Base-by-base conservation (phyloP, 35 echinoderm and acorn worm species). In the Chiridota heheva region DNA sequence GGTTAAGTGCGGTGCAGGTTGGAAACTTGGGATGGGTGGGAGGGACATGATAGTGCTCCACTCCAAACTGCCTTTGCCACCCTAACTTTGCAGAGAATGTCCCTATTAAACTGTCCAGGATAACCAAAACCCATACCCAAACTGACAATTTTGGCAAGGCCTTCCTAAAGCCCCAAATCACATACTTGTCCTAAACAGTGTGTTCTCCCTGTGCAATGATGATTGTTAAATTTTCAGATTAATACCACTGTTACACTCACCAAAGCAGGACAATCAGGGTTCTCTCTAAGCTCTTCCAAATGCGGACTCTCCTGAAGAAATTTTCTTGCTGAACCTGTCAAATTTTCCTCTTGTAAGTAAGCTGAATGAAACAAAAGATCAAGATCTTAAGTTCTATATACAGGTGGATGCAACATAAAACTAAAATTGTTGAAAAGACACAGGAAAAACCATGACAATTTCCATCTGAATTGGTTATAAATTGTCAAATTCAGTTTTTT, bases 241-340 rank as follows among this genome's bases (percentile, higher is more conserved):
- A 2, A 36, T 2, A 18, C 27, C 18, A 18, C 28, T 27, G 43
- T 36, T 37, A 61, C 31, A 35, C 89, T 86, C 82, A 92, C 90
- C 83, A 81, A 68, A 32, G 81, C 57, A 42, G 51, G 63, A 17
- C 77, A 53, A 32, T 33, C 47, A 55, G 90, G 83, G 49, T 87
- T 69, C 26, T 47, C 24, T 59, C 90, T 58, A 33, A 92, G 22
- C n/a, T 92, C 90, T 20, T 87, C 67, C 17, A 92, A 60, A 44
- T 92, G 76, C 28, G 90, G 90, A 72, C 90, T 92, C 57, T 92
- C 90, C 42, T 73, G 59, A 2, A 92, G 70, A 78, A 92, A 92
- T 10, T 70, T 58, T 40, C 72, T 42, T 42, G 53, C 76, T 20
- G 67, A 65, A 24, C 38, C 48, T 45, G 73, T 30, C 27, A 92